These are phyloP conservation scores for Ia io DNA, from an alignment of 2,113 vertebrate genomes.

Conservation along the genomic window DNA sequence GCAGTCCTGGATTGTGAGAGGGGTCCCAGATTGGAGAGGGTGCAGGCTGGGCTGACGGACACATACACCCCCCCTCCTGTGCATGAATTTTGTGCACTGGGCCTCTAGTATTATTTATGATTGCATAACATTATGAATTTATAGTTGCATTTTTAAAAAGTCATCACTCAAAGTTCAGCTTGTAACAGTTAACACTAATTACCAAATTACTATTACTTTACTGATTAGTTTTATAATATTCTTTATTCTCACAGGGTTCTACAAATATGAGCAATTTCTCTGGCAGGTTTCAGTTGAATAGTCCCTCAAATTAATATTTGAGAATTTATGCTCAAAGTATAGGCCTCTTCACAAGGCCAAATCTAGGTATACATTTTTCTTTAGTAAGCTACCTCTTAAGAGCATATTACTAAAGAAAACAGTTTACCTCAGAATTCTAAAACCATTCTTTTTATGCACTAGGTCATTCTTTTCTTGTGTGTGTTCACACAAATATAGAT, in stretches of 20 bases:
- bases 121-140: conserved; percentile 32
- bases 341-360: background rate
- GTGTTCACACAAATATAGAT: background rate
- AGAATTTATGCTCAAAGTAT: background rate
- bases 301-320: background rate
- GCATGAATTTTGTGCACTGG: no score
- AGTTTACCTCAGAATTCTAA: background rate
- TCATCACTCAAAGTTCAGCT: background rate
- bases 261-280: background rate
- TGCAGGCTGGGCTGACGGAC: no score
- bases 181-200: background rate
- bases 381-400: background rate
- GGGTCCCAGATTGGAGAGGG: no score
- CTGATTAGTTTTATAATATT: conserved; percentile 5
- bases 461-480: background rate
- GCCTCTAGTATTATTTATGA: conserved; percentile 40
- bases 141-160: conserved; percentile 1
- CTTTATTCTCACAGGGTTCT: background rate
- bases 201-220: background rate
- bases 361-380: background rate
- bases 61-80: no score
- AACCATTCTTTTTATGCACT: background rate
- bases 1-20: no score
- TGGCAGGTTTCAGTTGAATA: background rate
- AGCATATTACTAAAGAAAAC: background rate